Conservation (phyloP, 2,113 vertebrate genomes). For the Thalassoma bifasciatum region DNA sequence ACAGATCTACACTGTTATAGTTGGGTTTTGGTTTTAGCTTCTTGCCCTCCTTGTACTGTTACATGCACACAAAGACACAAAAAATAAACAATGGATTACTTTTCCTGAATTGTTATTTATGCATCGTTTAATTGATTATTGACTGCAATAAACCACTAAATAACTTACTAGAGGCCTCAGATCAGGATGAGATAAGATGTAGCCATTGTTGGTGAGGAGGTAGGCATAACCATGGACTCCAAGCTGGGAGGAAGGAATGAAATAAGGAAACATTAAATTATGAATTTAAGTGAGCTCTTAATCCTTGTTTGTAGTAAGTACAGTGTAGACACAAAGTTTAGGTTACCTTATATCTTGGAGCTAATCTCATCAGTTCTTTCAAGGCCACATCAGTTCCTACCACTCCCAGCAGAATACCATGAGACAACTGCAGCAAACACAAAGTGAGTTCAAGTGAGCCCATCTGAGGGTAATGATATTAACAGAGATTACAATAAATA, state of each 20-base stretch:
- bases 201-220: conserved; percentile 95
- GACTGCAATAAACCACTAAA: not conserved
- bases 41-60: conserved; percentile 93
- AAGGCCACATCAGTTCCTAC: conserved; percentile 94
- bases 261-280: not conserved
- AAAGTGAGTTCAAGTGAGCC: not conserved
- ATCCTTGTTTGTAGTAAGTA: not conserved
- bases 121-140: no score
- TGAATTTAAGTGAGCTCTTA: not conserved
- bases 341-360: conserved; percentile 91
- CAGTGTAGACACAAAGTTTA: not conserved
- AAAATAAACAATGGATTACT: not conserved
- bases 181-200: conserved; percentile 97
- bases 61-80: conserved; percentile 22
- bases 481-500: not conserved
- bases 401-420: conserved; percentile 94
- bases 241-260: conserved; percentile 86
- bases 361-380: conserved; percentile 92
- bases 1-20: conserved; percentile 96
- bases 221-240: conserved; percentile 95
- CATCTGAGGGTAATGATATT: not conserved
- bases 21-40: conserved; percentile 94
- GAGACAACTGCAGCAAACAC: conserved; percentile 86
- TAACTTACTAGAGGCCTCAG: conserved; percentile 90
- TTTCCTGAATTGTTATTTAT: not conserved